phyloP scores from a whole-genome alignment of 2,797 vertebrate species.

The Prunella strophiata region DNA sequence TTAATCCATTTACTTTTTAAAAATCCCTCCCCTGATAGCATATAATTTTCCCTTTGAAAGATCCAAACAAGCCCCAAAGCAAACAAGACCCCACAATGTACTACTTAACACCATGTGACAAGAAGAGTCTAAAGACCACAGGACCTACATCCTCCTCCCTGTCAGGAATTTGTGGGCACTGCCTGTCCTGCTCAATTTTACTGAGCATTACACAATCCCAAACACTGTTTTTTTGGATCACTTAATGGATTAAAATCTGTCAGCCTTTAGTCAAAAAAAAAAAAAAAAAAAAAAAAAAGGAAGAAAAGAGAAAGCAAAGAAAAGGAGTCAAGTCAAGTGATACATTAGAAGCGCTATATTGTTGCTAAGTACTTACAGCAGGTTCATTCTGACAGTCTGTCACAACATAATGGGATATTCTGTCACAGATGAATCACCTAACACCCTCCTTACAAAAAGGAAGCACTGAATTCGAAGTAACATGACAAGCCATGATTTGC shows the following conservation, averaged over 20 bases:
- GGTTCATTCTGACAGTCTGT: conserved; percentile 81
- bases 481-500: conserved; percentile 72
- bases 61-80: neutral
- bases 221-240: conserved; percentile 63
- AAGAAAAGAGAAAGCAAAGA: neutral
- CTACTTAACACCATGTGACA: neutral
- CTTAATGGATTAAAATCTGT: conserved; percentile 86
- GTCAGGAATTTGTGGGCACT: neutral
- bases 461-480: conserved; percentile 69
- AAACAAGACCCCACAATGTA: neutral
- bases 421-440: conserved; percentile 60
- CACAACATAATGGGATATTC: conserved; percentile 80
- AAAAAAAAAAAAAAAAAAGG: neutral
- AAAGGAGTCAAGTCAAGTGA: conserved; percentile 72
- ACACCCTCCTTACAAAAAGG: conserved; percentile 79
- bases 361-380: conserved; percentile 70
- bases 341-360: conserved; percentile 51
- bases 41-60: neutral
- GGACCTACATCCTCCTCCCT: neutral
- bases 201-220: neutral
- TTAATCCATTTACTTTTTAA: neutral
- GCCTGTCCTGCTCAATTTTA: neutral
- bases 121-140: neutral
- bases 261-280: conserved; percentile 67
- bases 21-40: neutral